A percentile compares a stretch with the other conserved stretches of the same genome.
Evolutionary conservation across 2,888 invertebrate species (phyloP).

Genomic region (Heteromyza rotundicornis): DNA sequence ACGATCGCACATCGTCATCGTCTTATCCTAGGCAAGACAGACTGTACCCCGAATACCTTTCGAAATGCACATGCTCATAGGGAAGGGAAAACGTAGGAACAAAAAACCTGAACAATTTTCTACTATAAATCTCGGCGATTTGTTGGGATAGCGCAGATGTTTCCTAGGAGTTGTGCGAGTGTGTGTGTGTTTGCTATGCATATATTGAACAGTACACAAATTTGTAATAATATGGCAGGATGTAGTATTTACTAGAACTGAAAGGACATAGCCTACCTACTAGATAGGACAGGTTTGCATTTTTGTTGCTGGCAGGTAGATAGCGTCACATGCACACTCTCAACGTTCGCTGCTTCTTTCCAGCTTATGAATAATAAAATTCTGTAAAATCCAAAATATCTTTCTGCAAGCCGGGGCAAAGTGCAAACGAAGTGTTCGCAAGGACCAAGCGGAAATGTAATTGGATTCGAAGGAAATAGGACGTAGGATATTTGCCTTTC

Average conservation of each 20-base stretch:
- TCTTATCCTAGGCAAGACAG: not conserved
- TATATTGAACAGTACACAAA: slow-evolving; percentile 13
- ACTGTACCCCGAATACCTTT: slow-evolving; percentile 12
- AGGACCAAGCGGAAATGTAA: slow-evolving; percentile 31
- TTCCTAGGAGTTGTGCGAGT: slow-evolving; percentile 13
- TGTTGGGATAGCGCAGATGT: slow-evolving; percentile 20
- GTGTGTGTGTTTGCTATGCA: not conserved
- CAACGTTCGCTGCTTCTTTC: not conserved
- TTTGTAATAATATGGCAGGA: slow-evolving; percentile 20
- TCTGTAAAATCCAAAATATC: not conserved
- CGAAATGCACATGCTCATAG: not conserved
- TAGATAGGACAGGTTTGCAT: not conserved
- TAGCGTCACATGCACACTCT: not conserved
- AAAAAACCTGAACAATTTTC: too few species aligned
- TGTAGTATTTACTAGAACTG: not conserved
- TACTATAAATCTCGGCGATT: slow-evolving; percentile 13
- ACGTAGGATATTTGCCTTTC: too few species aligned
- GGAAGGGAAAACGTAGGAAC: not conserved
- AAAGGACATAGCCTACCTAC: not conserved
- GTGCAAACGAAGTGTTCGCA: too few species aligned
- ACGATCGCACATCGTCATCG: not conserved
- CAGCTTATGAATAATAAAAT: not conserved
- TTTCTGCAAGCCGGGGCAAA: too few species aligned
- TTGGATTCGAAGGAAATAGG: too few species aligned
- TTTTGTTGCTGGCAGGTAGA: not conserved